These are phyloP conservation scores for Drosophila nr. perissopoda DNA, from an alignment of 2,888 invertebrate species.

Conservation along the genomic window DNA sequence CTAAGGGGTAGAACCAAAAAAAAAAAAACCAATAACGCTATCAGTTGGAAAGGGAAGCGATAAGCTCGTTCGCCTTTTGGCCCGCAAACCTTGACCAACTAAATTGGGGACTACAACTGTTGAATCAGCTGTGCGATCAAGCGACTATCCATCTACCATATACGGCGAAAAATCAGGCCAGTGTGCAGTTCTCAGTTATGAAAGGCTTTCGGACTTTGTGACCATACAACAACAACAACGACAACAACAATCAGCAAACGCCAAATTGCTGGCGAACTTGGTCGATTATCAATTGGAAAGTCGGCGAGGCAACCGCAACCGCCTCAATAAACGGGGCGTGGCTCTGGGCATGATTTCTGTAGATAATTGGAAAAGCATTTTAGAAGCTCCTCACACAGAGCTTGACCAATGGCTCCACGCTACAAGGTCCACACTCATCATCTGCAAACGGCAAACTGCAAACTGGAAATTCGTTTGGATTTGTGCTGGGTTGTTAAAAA, in stretches of 20 bases:
- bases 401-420: slow-evolving; percentile 25
- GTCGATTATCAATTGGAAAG: slow-evolving; percentile 77
- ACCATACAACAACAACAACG: not conserved
- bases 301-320: slow-evolving; percentile 52
- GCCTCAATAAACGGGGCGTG: slow-evolving; percentile 71
- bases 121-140: slow-evolving; percentile 62
- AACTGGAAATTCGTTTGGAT: slow-evolving; percentile 15
- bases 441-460: slow-evolving; percentile 4
- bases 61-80: slow-evolving; percentile 51
- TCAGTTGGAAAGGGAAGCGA: slow-evolving; percentile 46
- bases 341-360: slow-evolving; percentile 48
- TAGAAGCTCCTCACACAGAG: slow-evolving; percentile 32
- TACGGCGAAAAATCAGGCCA: slow-evolving; percentile 35
- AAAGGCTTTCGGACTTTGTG: slow-evolving; percentile 30
- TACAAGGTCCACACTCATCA: slow-evolving; percentile 7
- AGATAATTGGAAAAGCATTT: slow-evolving; percentile 60
- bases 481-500: slow-evolving; percentile 52
- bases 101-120: slow-evolving; percentile 49
- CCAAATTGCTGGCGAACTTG: slow-evolving; percentile 30
- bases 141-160: slow-evolving; percentile 20
- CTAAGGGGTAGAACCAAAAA: not conserved
- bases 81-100: slow-evolving; percentile 70
- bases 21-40: slow-evolving; percentile 25
- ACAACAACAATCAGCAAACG: slow-evolving; percentile 9
- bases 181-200: slow-evolving; percentile 18